A percentile compares a stretch with the other conserved stretches of the same genome.
Evolutionary conservation across 2,888 invertebrate genomes (phyloP).

Genomic region (Diarsia brunnea): DNA sequence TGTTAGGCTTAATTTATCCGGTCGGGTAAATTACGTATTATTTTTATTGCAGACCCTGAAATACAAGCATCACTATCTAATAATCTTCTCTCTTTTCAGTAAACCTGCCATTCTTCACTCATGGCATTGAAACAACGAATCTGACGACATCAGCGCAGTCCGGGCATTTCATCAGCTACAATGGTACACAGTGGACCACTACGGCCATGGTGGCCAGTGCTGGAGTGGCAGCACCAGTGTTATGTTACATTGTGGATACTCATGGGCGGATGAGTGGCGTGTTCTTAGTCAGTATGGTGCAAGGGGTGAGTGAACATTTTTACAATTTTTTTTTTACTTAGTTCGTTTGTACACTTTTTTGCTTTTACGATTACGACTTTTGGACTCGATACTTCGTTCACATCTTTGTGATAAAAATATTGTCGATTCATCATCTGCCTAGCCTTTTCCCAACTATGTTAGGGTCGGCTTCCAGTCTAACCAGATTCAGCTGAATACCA

Average conservation of each 20-base stretch:
- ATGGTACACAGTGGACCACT: conserved; percentile 79
- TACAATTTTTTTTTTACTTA: neutral
- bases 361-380: too few species aligned
- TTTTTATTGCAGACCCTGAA: neutral
- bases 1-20: neutral
- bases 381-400: too few species aligned
- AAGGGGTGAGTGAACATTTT: conserved; percentile 78
- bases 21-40: neutral
- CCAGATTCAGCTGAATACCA: too few species aligned
- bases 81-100: conserved; percentile 70
- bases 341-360: neutral
- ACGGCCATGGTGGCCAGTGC: conserved; percentile 77
- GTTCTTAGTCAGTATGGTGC: conserved; percentile 79
- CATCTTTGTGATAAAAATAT: neutral
- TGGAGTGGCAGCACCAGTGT: conserved; percentile 72
- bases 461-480: too few species aligned
- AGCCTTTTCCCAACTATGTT: too few species aligned
- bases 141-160: conserved; percentile 78
- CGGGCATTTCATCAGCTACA: conserved; percentile 74
- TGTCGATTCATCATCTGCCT: too few species aligned
- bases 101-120: conserved; percentile 83
- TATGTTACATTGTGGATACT: conserved; percentile 74
- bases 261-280: conserved; percentile 80
- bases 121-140: conserved; percentile 80
- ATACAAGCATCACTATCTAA: neutral